These are phyloP conservation scores for Pseudochirops corinnae DNA, from an alignment of 2,797 vertebrate species.

Conservation along the genomic window DNA sequence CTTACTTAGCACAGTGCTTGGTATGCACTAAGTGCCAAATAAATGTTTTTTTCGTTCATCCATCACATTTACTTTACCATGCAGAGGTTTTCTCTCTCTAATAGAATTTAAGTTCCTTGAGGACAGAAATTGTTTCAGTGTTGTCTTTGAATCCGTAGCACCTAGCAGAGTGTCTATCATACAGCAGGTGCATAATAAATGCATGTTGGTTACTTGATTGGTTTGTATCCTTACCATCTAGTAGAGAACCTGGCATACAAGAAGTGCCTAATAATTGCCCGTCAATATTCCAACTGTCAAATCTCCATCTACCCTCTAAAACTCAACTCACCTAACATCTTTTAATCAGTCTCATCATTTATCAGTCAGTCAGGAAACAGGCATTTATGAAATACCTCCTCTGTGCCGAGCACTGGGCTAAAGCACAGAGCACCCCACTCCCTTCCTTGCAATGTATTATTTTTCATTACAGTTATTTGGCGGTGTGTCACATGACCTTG, in stretches of 20 bases:
- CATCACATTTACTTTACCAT: neutral
- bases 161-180: neutral
- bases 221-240: neutral
- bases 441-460: neutral
- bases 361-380: neutral
- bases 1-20: neutral
- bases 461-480: neutral
- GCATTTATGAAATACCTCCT: neutral
- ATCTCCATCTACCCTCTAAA: neutral
- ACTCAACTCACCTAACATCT: neutral
- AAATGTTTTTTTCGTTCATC: neutral
- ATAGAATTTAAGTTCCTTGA: neutral
- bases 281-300: neutral
- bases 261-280: neutral
- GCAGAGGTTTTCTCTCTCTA: neutral
- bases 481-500: neutral
- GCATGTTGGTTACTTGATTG: neutral
- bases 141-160: neutral
- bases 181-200: neutral
- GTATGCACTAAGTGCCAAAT: neutral
- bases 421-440: neutral
- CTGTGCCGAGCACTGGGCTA: neutral
- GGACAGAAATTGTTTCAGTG: neutral
- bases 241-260: neutral
- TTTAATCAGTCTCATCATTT: neutral